These are phyloP conservation scores for Penaeus vannamei DNA, from an alignment of 1,140 invertebrate species.

Conservation along the genomic window DNA sequence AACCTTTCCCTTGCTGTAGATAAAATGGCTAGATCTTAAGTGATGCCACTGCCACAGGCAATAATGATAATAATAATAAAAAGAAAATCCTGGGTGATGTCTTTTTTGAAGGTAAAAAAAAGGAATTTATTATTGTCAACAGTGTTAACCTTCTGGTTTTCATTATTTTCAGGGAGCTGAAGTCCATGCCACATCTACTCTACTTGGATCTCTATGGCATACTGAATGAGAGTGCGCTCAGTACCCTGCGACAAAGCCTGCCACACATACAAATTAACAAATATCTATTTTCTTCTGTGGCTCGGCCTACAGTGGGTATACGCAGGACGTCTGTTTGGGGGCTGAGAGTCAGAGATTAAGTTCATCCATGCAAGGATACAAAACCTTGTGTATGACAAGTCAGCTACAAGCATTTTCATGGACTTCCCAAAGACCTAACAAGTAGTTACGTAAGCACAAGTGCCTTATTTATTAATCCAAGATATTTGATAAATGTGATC, in stretches of 20 bases:
- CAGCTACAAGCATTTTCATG: too few species aligned
- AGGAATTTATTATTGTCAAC: too few species aligned
- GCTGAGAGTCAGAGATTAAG: slow-evolving; percentile 83
- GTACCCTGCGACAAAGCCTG: slow-evolving; percentile 76
- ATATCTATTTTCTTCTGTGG: slow-evolving; percentile 84
- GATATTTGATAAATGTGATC: too few species aligned
- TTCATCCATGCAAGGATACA: too few species aligned
- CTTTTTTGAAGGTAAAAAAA: not conserved
- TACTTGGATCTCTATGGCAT: slow-evolving; percentile 85
- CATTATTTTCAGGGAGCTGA: slow-evolving; percentile 73
- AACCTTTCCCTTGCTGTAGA: too few species aligned
- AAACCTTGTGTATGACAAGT: too few species aligned
- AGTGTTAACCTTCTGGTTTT: not conserved
- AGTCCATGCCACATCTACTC: slow-evolving; percentile 75
- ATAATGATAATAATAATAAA: too few species aligned
- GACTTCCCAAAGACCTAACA: too few species aligned
- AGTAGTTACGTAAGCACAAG: too few species aligned
- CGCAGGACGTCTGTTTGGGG: slow-evolving; percentile 91
- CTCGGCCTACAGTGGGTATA: slow-evolving; percentile 88
- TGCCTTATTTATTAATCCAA: too few species aligned
- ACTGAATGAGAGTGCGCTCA: slow-evolving; percentile 77
- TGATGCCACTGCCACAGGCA: too few species aligned
- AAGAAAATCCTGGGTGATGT: not conserved
- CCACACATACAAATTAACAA: slow-evolving; percentile 79
- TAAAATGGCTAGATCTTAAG: too few species aligned